These are phyloP conservation scores for Syngnathus rostellatus DNA, from an alignment of 2,797 vertebrate genomes.

Conservation along the genomic window DNA sequence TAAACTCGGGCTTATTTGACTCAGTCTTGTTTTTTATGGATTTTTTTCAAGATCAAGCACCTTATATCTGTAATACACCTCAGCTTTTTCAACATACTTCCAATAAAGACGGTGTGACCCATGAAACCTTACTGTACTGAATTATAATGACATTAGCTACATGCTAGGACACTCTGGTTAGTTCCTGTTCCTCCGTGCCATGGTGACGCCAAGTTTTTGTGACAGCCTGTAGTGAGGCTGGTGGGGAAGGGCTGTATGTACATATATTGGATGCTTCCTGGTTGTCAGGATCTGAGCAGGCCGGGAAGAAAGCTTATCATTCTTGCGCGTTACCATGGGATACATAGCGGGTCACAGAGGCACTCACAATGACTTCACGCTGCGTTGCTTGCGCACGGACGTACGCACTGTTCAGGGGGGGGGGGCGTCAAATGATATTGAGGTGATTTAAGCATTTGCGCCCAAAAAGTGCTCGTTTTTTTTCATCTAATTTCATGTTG, in stretches of 20 bases:
- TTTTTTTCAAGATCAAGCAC: background rate
- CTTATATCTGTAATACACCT: too few relatives aligned
- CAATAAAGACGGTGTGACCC: too few relatives aligned
- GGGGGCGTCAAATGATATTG: background rate
- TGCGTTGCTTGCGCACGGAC: conserved; percentile 7
- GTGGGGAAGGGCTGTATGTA: conserved; percentile 11
- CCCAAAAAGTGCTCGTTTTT: background rate
- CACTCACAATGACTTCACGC: conserved; percentile 6
- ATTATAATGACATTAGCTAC: background rate
- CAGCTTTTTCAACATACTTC: background rate
- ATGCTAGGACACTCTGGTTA: too few relatives aligned
- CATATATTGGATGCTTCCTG: conserved; percentile 49
- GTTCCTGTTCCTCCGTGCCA: background rate
- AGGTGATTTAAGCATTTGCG: background rate
- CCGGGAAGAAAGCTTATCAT: conserved; percentile 46
- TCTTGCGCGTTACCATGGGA: conserved; percentile 36
- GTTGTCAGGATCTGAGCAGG: conserved; percentile 44
- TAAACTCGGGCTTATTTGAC: background rate
- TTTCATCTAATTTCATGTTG: background rate
- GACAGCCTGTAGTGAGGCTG: conserved; percentile 7
- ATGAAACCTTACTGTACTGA: background rate
- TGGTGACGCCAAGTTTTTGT: conserved; percentile 26
- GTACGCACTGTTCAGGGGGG: background rate
- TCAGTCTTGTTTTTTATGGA: background rate
- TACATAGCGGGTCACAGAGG: conserved; percentile 17